phyloP scores from a whole-genome alignment of 2,888 invertebrate genomes.

The Orthosia gothica region DNA sequence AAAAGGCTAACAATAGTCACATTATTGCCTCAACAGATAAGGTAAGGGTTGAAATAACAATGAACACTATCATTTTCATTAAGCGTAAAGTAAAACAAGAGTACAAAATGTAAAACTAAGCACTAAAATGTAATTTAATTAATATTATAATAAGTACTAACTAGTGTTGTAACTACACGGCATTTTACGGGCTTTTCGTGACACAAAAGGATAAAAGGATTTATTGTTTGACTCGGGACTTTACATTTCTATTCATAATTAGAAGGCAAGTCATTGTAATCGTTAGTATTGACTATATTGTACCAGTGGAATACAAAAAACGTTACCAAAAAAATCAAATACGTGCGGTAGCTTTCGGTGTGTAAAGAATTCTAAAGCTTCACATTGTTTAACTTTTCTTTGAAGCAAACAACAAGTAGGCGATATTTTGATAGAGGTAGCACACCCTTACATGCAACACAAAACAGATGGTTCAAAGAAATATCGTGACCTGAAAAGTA shows the following conservation, averaged over 20 bases:
- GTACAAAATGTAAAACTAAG: slow-evolving; percentile 55
- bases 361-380: slow-evolving; percentile 23
- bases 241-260: slow-evolving; percentile 14
- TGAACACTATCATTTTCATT: slow-evolving; percentile 41
- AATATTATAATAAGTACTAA: slow-evolving; percentile 63
- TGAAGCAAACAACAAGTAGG: slow-evolving; percentile 31
- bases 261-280: neutral
- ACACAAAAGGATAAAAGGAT: slow-evolving; percentile 42
- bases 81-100: slow-evolving; percentile 51
- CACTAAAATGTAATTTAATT: slow-evolving; percentile 66
- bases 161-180: slow-evolving; percentile 59
- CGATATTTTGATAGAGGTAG: slow-evolving; percentile 31
- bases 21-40: neutral
- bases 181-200: slow-evolving; percentile 25
- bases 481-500: slow-evolving; percentile 48
- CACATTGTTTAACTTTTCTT: slow-evolving; percentile 26
- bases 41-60: slow-evolving; percentile 34
- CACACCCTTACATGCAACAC: slow-evolving; percentile 16
- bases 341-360: neutral
- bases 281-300: neutral
- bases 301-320: neutral
- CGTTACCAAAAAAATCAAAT: neutral
- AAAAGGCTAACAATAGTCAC: slow-evolving; percentile 1
- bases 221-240: slow-evolving; percentile 27
- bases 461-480: slow-evolving; percentile 45